Base-by-base conservation (phyloP, 1,140 invertebrate species). In the Bombus superbus region DNA sequence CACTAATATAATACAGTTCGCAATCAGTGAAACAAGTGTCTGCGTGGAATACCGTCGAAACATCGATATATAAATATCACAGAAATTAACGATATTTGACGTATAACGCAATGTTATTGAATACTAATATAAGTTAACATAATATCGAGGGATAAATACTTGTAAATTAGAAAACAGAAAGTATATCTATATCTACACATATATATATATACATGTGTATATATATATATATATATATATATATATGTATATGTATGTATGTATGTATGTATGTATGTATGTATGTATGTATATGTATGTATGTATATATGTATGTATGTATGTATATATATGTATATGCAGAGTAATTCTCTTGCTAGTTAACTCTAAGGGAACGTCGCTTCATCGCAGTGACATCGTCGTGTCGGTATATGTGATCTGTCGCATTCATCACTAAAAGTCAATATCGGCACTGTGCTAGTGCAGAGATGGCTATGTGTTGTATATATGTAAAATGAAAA, bases 81-180 rank as follows among this genome's bases (percentile, higher is more conserved):
- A 77, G 47, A 28, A 86, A 85, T 69, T 89, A 84, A 89, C 80
- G 68, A 92, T 89, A 92, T 74, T 84, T 59, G 83, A 87, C 78
- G 69, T 88, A 62, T 86, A 86, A 82, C 75, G 89, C 86, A 81
- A 89, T 93, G 87, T 91, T 92, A 89, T 91, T 87, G 87, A 76
- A 74, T 90, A 90, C 86, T 91, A 88, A 80, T 47, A 91, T 91
- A 89, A 91, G 72, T 86, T 88, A 92, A 92, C 40, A 83, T 84
- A 87, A 90, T 93, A 92, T 90, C 80, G 91, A 92, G 77, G 69
- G 86, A 88, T 90, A 92, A 91, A 89, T 93, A 92, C 91, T 83
- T 94, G 93, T 93, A 93, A 92, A 94, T 94, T 94, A 94, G 93
- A 93, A 88, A 91, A 93, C 92, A 94, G 93, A 94, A 94, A 94